These are phyloP conservation scores for Siphonodentalium dalli DNA, from an alignment of 2,888 invertebrate genomes.

Conservation along the genomic window DNA sequence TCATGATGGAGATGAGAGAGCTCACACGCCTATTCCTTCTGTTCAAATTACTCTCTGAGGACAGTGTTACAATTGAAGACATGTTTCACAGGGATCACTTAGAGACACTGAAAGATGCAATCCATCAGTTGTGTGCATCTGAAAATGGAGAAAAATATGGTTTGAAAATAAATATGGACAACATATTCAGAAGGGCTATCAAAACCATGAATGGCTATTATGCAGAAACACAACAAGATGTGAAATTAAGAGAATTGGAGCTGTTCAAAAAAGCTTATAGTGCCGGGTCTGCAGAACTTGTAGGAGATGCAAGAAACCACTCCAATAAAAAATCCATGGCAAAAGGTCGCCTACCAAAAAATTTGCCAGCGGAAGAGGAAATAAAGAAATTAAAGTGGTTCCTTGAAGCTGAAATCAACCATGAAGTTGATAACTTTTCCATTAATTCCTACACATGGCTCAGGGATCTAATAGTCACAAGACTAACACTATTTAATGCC, in stretches of 20 bases:
- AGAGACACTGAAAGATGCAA: constrained; percentile 2
- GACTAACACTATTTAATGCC: constrained; percentile 26
- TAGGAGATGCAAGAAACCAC: neutral
- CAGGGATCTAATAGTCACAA: constrained; percentile 16
- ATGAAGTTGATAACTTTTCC: constrained; percentile 8
- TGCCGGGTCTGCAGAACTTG: neutral
- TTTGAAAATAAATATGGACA: constrained; percentile 1
- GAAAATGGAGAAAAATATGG: constrained; percentile 1
- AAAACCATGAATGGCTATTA: constrained; percentile 11
- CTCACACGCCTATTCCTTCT: constrained; percentile 12
- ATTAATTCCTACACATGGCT: constrained; percentile 13
- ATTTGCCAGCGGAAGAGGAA: neutral
- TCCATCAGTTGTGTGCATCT: neutral
- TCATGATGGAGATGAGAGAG: constrained; percentile 25
- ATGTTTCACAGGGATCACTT: constrained; percentile 3
- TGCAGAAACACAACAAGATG: too few relatives aligned
- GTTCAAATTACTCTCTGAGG: neutral
- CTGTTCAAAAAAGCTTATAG: neutral
- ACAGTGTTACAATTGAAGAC: constrained; percentile 2
- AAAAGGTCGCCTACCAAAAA: constrained; percentile 1
- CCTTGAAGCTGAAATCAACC: constrained; percentile 12
- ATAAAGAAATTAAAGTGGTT: constrained; percentile 3
- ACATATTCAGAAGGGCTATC: constrained; percentile 8
- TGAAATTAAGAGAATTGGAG: too few relatives aligned
- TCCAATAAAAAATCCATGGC: neutral